phyloP scores from a whole-genome alignment of 2,888 invertebrate species.

The Brenthis hecate region DNA sequence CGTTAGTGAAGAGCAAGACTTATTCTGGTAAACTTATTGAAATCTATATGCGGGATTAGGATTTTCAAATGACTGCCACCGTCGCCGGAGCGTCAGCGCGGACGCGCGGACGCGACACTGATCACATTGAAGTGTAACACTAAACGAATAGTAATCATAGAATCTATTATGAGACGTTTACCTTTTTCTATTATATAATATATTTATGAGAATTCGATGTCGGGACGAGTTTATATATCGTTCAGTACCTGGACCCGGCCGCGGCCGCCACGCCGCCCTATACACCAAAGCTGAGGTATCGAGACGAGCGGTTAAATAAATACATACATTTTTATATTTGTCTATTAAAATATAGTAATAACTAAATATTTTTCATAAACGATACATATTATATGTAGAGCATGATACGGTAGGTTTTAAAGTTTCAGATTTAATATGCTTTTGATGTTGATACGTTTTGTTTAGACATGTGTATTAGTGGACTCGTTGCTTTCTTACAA shows the following conservation, averaged over 20 bases:
- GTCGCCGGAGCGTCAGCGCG: neutral
- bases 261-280: constrained; percentile 10
- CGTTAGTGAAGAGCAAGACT: constrained; percentile 50
- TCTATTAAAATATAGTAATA: constrained; percentile 45
- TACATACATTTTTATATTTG: constrained; percentile 48
- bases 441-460: constrained; percentile 60
- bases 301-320: constrained; percentile 40
- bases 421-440: constrained; percentile 54
- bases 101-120: neutral
- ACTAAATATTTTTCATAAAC: constrained; percentile 55
- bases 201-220: constrained; percentile 34
- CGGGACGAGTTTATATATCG: neutral
- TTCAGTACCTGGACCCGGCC: neutral
- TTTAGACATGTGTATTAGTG: constrained; percentile 51
- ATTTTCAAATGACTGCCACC: constrained; percentile 10
- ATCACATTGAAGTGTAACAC: constrained; percentile 2
- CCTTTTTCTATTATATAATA: constrained; percentile 40
- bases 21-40: constrained; percentile 48
- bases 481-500: constrained; percentile 57
- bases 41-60: constrained; percentile 41
- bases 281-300: constrained; percentile 41
- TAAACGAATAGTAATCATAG: constrained; percentile 28
- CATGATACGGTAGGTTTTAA: constrained; percentile 54
- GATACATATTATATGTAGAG: constrained; percentile 49
- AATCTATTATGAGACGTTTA: constrained; percentile 32